phyloP scores from a whole-genome alignment of 2,888 invertebrate species.

The Papilio elwesi region DNA sequence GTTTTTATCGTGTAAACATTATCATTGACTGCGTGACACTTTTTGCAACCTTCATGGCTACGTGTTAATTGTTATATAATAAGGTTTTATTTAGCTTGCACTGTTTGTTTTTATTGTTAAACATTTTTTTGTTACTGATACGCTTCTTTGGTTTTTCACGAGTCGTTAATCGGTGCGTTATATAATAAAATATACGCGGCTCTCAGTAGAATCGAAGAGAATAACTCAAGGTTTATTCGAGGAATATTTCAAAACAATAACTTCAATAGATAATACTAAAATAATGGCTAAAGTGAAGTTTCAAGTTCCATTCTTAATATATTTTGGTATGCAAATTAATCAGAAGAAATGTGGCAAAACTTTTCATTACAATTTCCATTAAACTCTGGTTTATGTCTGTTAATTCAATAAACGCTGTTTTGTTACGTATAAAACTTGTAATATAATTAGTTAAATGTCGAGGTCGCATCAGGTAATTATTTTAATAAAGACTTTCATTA shows the following conservation, averaged over 20 bases:
- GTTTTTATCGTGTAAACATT: no score
- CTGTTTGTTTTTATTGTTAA: not conserved
- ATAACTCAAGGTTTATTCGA: no score
- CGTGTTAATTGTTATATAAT: not conserved
- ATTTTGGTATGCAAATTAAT: no score
- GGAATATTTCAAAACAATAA: no score
- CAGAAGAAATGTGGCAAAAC: no score
- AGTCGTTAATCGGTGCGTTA: no score
- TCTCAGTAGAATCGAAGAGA: no score
- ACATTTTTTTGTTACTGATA: not conserved
- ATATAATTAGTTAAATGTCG: not conserved
- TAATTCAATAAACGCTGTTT: not conserved
- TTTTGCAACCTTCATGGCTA: conserved; percentile 7
- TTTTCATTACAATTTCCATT: not conserved
- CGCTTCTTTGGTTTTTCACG: not conserved
- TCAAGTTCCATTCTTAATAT: no score
- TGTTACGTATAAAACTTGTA: not conserved
- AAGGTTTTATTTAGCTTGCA: not conserved
- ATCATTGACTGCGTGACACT: not conserved
- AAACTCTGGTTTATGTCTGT: no score
- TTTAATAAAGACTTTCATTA: not conserved
- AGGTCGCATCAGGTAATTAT: not conserved
- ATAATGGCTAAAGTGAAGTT: no score
- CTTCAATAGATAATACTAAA: no score
- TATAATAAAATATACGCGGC: no score